Evolutionary conservation across 2,888 invertebrate genomes (phyloP).

Genomic region (Melipona beecheii): DNA sequence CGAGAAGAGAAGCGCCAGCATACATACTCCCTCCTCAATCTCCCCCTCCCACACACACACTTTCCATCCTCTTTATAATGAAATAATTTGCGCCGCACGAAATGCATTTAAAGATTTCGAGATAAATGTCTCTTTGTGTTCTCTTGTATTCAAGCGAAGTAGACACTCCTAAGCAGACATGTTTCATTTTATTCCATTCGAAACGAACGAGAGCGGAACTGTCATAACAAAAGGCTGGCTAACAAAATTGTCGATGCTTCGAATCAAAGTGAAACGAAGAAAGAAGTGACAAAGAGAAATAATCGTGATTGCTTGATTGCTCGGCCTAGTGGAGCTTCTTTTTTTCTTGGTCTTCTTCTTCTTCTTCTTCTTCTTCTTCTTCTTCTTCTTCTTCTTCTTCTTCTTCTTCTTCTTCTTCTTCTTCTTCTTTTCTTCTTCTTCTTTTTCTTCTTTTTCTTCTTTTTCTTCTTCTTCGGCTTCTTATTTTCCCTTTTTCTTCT

Average conservation of each 20-base stretch:
- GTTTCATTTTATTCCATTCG: not conserved
- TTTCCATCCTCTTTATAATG: not conserved
- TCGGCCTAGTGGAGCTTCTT: conserved; percentile 57
- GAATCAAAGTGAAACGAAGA: not conserved
- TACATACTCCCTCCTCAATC: not conserved
- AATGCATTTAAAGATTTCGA: not conserved
- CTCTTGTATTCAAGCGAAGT: not conserved
- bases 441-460: too few species aligned
- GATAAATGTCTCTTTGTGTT: not conserved
- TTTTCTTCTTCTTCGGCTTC: not conserved
- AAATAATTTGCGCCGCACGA: conserved; percentile 16
- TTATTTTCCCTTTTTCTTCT: conserved; percentile 7
- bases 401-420: not conserved
- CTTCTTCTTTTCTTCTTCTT: conserved; percentile 8
- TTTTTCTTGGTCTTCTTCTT: not conserved
- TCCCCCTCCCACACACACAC: not conserved
- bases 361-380: conserved; percentile 13
- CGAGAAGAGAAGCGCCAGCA: conserved; percentile 4
- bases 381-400: not conserved
- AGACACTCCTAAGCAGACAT: not conserved
- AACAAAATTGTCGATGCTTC: not conserved
- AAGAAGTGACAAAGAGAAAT: not conserved
- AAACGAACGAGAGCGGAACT: not conserved
- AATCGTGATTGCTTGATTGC: conserved; percentile 35
- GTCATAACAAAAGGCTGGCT: not conserved